Evolutionary conservation across 1,140 invertebrate species (phyloP), one percentile per base, ranked within the genome.

Genomic region (Drusus annulatus): DNA sequence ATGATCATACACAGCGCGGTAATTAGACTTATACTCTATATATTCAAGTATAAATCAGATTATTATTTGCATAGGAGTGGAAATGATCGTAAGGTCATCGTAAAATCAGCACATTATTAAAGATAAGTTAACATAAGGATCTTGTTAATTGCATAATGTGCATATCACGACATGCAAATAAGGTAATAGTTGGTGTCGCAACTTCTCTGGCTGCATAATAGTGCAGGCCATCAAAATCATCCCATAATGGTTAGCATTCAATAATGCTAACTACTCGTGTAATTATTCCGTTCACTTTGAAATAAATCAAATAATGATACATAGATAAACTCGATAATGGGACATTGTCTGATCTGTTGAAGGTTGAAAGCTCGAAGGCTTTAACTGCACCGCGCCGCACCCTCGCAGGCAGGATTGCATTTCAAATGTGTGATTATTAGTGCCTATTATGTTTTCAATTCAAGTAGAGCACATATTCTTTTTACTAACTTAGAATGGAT

Each of bases 321-420:
- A 60, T 60, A 60, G 56, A 60, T 60, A 60, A 13, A 13, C 56
- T 19, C 56, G 19, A 60, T 60, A 60, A 60, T 60, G 56, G 56
- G 56, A 60, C 56, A 60, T 60, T 60, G 56, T 60, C 56, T 60
- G 56, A 60, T 60, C 56, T 13, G 56, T 17, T 60, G 56, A 60
- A 60, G 56, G 56, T 23, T 23, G 56, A 45, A 10, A 7, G 36
- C 13, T 13, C 36, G 10, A 36, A 45, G 36, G 36, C 10, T 45
- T 36, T 3, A 45, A 45, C 36, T 45, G 36, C 36, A 45, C 13
- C 19, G 13, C 16, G 56, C 17, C 56, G 56, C 56, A 60, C 56
- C 56, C 56, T 7, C 23, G 2, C 17, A 60, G 56, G 56, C 56
- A 21, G 19, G 7, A 19, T 60, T 60, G 56, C 56, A 60, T 5